A percentile compares a stretch with the other conserved stretches of the same genome.
Evolutionary conservation across 1,140 invertebrate species (phyloP).

Genomic region (Rhagoletis zephyria): DNA sequence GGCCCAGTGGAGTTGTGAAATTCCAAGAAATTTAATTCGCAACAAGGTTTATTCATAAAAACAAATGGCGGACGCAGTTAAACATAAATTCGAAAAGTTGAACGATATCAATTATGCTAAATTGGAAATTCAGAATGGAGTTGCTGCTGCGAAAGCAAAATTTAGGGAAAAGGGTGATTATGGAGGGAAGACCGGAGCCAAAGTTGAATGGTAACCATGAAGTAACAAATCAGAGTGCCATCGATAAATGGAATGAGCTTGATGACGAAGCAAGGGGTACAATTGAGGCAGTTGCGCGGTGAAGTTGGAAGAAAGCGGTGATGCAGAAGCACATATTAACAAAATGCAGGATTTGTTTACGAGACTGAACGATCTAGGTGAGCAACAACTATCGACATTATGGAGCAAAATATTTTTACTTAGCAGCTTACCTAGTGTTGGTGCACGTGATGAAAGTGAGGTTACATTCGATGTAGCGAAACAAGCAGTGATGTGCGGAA

Average conservation of each 20-base stretch:
- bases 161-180: slow-evolving; percentile 4
- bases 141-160: slow-evolving; percentile 39
- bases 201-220: background rate
- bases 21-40: too few species aligned
- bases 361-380: slow-evolving; percentile 37
- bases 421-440: background rate
- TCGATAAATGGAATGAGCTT: slow-evolving; percentile 15
- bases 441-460: slow-evolving; percentile 7
- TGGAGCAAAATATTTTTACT: too few species aligned
- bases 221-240: slow-evolving; percentile 16
- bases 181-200: too few species aligned
- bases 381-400: background rate
- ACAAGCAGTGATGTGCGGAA: slow-evolving; percentile 24
- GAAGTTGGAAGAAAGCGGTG: slow-evolving; percentile 46
- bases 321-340: slow-evolving; percentile 20
- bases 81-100: too few species aligned
- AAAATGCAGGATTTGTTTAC: background rate
- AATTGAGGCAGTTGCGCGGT: slow-evolving; percentile 46
- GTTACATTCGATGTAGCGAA: slow-evolving; percentile 42
- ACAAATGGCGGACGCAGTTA: too few species aligned
- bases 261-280: slow-evolving; percentile 38
- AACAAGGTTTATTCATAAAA: too few species aligned
- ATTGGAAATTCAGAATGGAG: too few species aligned
- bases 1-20: too few species aligned
- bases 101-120: too few species aligned